Evolutionary conservation across 1,140 invertebrate genomes (phyloP), one percentile per base, ranked within the genome.

Genomic region (Cataglyphis hispanica): DNA sequence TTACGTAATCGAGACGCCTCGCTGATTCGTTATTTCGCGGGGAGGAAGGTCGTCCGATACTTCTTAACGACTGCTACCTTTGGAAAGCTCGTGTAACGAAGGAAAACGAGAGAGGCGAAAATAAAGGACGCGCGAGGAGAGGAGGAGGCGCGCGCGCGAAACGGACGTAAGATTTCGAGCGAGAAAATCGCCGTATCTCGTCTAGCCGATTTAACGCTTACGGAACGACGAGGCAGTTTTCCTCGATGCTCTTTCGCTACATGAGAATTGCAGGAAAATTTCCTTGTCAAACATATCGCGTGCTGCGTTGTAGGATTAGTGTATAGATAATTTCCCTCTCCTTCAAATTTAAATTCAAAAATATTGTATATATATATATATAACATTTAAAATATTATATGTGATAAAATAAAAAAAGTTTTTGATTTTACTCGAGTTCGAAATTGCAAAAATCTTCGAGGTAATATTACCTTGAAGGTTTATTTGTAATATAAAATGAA

Each of bases 1-100:
- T 88, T 61, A 61, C 69, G 70, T 83, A 77, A 89, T 85, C 80
- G 85, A 77, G 34, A 85, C 86, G 85, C 64, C 58, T 89, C 58
- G 76, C 11, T 85, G 76, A 85, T 83, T 90, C 40, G 63, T 85
- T 69, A 87, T 89, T 85, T 85, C 56, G 43, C 37, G 50, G 60
- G 58, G 46, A 2, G 46, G 46, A 50, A 81, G 53, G 13, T 16
- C 43, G 50, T n/a, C 46, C 72, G 81, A 77, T 66, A 77, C 81
- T 83, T 83, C n/a, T 83, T 83, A 83, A 83, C 78, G 67, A 83
- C 53, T 74, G 67, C 53, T 72, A 46, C 53, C 66, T 88, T 22
- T 60, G 27, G 46, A 50, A 19, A 50, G 53, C 37, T 25, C 25
- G 11, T 40, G 78, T 83, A 70, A 83, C 78, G 78, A 83, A 74